Evolutionary conservation across 2,797 vertebrate species (phyloP).

Genomic region (Nasua narica): DNA sequence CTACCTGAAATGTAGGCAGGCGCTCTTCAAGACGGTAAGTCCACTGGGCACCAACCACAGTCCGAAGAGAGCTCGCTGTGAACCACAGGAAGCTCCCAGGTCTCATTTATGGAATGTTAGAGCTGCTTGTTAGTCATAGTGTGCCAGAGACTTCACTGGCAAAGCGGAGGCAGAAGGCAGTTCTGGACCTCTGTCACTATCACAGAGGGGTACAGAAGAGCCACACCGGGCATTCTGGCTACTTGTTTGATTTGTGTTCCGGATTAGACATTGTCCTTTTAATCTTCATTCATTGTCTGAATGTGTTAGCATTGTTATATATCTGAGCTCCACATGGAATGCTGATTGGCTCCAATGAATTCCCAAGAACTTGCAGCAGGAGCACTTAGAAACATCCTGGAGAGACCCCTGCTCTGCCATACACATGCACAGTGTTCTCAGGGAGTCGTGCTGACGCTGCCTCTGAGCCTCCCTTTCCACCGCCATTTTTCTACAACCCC

Average conservation of each 20-base stretch:
- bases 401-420: neutral
- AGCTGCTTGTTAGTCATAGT: neutral
- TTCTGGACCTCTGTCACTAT: neutral
- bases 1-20: neutral
- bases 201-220: neutral
- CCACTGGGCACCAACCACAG: neutral
- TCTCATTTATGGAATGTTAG: neutral
- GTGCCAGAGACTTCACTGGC: neutral
- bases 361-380: neutral
- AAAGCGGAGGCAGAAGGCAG: neutral
- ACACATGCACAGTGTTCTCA: fast-evolving
- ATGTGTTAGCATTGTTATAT: neutral
- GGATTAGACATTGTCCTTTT: neutral
- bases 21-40: neutral
- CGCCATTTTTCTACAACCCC: neutral
- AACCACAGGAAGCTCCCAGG: neutral
- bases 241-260: neutral
- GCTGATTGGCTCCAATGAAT: neutral
- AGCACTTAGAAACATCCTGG: neutral
- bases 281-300: constrained; percentile 22
- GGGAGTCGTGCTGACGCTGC: neutral
- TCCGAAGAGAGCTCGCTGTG: neutral
- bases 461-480: neutral
- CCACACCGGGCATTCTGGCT: neutral
- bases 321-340: neutral